These are phyloP conservation scores for Delia radicum DNA, from an alignment of 1,140 invertebrate genomes.

Conservation along the genomic window DNA sequence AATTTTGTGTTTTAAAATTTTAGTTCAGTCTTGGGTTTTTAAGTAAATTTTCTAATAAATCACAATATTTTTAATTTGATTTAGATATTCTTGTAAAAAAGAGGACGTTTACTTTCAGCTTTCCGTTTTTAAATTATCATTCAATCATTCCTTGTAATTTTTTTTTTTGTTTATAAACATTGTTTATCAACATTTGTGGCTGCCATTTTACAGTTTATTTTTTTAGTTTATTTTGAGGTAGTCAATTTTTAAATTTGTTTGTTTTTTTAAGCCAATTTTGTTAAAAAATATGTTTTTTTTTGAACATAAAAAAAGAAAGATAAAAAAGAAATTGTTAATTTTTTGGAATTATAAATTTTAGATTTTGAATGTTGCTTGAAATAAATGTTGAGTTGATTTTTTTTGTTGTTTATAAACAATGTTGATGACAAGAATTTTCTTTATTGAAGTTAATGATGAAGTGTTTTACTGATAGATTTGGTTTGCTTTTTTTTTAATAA, in stretches of 20 bases:
- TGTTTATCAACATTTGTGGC: conserved; percentile 14
- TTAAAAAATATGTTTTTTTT: not conserved
- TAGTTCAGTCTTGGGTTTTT: not conserved
- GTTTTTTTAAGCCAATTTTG: conserved; percentile 5
- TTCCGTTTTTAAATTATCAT: not conserved
- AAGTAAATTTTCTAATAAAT: not conserved
- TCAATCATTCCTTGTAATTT: not conserved
- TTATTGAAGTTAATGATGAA: conserved; percentile 7
- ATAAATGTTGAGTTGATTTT: not conserved
- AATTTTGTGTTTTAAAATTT: no score
- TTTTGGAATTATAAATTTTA: not conserved
- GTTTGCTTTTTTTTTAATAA: not conserved
- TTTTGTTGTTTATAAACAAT: conserved; percentile 23
- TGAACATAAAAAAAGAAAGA: conserved; percentile 19
- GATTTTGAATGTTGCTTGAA: not conserved
- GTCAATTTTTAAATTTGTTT: not conserved
- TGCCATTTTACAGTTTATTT: not conserved
- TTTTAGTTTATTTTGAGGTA: not conserved
- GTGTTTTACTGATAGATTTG: conserved; percentile 1
- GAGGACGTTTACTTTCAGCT: not conserved
- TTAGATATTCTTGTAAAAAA: not conserved
- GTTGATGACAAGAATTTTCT: conserved; percentile 7
- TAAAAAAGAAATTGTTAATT: conserved; percentile 19
- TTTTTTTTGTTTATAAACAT: conserved; percentile 15
- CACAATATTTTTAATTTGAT: not conserved